A percentile compares a stretch with the other conserved stretches of the same genome.
Evolutionary conservation across 2,797 vertebrate species (phyloP).

Genomic region (Eidolon dupreanum): DNA sequence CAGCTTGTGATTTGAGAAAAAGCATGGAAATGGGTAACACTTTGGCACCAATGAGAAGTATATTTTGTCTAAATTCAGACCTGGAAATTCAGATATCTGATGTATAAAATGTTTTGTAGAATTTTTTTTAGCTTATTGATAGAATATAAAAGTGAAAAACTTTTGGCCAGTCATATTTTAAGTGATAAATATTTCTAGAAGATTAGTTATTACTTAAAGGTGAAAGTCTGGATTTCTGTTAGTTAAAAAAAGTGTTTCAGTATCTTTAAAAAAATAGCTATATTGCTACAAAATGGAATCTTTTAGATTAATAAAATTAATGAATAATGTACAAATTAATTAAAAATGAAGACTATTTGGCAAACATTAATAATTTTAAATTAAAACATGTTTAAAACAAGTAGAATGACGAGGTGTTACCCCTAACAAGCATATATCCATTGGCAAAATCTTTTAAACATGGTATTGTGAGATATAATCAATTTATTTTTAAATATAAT

Average conservation of each 20-base stretch:
- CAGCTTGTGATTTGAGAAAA: not conserved
- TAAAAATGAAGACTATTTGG: not conserved
- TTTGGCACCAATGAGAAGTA: not conserved
- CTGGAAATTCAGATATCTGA: not conserved
- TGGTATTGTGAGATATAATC: not conserved
- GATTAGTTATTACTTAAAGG: not conserved
- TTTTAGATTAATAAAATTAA: not conserved
- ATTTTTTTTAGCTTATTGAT: not conserved
- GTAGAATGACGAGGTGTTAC: not conserved
- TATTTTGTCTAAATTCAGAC: not conserved
- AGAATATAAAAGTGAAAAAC: not conserved
- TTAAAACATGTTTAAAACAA: conserved; percentile 11
- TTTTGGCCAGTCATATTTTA: not conserved
- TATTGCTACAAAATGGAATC: not conserved
- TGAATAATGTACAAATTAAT: not conserved
- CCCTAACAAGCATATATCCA: not conserved
- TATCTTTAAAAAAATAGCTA: not conserved
- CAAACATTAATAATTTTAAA: not conserved
- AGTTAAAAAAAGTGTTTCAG: not conserved
- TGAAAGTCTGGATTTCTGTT: not conserved
- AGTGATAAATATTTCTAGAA: not conserved
- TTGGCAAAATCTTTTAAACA: not conserved
- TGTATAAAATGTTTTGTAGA: not conserved
- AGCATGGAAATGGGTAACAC: not conserved
- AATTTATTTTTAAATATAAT: not conserved